Percentiles rank a stretch among this genome's conserved stretches.
phyloP scores from a whole-genome alignment of 1,140 invertebrate species.

The Diorhabda carinulata region DNA sequence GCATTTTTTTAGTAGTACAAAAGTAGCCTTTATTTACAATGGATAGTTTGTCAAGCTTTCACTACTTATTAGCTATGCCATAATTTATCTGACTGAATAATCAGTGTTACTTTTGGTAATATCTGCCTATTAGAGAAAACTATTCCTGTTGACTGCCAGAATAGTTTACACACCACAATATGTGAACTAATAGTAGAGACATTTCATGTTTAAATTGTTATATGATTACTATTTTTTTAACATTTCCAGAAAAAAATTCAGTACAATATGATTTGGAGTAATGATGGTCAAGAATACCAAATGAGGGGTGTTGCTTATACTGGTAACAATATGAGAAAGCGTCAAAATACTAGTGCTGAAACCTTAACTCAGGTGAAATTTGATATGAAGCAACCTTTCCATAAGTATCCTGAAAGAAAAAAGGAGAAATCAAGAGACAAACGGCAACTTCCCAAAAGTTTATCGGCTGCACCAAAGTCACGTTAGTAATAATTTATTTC shows the following conservation, averaged over 20 bases:
- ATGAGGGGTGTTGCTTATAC: slow-evolving; percentile 97
- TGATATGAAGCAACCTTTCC: slow-evolving; percentile 43
- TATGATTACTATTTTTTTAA: neutral
- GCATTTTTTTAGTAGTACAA: too few species aligned
- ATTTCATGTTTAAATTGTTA: neutral
- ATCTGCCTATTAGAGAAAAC: too few species aligned
- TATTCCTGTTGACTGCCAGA: too few species aligned
- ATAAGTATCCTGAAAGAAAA: slow-evolving; percentile 40
- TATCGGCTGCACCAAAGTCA: slow-evolving; percentile 32
- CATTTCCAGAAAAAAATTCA: slow-evolving; percentile 77
- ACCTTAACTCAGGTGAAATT: slow-evolving; percentile 28
- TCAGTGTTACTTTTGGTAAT: too few species aligned
- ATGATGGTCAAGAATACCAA: slow-evolving; percentile 98
- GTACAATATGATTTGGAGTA: slow-evolving; percentile 92
- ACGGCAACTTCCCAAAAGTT: slow-evolving; percentile 26
- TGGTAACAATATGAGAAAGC: slow-evolving; percentile 95
- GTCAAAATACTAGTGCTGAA: slow-evolving; percentile 33
- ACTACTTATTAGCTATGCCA: too few species aligned
- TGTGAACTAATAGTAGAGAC: neutral
- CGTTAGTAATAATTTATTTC: slow-evolving; percentile 6
- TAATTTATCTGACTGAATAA: too few species aligned
- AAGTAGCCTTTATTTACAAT: too few species aligned
- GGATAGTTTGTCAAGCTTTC: too few species aligned
- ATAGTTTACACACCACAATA: too few species aligned
- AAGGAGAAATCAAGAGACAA: slow-evolving; percentile 26